These are phyloP conservation scores for Dufourea novaeangliae DNA, from an alignment of 1,140 invertebrate species.

Conservation along the genomic window DNA sequence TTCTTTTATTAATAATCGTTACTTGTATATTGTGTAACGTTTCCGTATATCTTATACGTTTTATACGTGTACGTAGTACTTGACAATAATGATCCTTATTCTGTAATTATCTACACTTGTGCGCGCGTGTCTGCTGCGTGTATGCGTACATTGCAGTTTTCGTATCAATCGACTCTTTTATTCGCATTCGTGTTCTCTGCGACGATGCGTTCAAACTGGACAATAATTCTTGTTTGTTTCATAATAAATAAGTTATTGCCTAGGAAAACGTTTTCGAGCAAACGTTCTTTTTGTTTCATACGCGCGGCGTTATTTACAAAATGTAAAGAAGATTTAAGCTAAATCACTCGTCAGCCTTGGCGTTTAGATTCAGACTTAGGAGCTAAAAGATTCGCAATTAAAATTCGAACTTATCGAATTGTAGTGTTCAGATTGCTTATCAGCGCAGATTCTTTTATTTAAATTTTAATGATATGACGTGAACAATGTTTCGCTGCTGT, in stretches of 20 bases:
- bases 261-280: constrained; percentile 74
- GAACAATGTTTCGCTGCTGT: constrained; percentile 2
- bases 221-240: constrained; percentile 52
- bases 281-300: constrained; percentile 55
- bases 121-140: constrained; percentile 49
- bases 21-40: constrained; percentile 79
- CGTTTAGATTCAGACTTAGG: constrained; percentile 56
- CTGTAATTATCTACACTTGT: constrained; percentile 79
- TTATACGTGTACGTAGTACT: constrained; percentile 74
- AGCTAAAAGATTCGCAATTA: constrained; percentile 44
- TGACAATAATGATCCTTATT: constrained; percentile 79
- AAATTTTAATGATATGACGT: constrained; percentile 38
- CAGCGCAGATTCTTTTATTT: background rate
- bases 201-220: constrained; percentile 49
- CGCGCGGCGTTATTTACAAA: constrained; percentile 75
- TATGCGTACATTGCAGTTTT: constrained; percentile 50
- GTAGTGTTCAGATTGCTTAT: background rate
- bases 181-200: constrained; percentile 42
- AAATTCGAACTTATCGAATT: constrained; percentile 36
- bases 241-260: constrained; percentile 80
- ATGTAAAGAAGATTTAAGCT: constrained; percentile 57
- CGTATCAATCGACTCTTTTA: constrained; percentile 30
- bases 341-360: constrained; percentile 71
- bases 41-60: constrained; percentile 56
- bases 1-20: constrained; percentile 76